Evolutionary conservation across 2,888 invertebrate species (phyloP), one percentile per base, ranked within the genome.

Genomic region (Allacma fusca): DNA sequence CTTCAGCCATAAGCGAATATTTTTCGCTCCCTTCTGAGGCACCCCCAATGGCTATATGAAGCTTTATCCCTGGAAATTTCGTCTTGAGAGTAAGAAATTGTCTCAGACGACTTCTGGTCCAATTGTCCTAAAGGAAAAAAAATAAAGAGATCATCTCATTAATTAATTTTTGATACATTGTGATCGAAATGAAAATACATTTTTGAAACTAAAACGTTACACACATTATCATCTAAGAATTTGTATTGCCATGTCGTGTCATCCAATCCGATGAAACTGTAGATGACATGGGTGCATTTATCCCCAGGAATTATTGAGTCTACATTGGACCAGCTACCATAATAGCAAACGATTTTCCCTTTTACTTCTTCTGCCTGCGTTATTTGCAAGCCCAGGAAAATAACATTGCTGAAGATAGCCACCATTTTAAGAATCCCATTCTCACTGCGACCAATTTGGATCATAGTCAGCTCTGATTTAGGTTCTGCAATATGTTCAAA

Each of bases 11-110:
- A 40, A 84, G 81, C 0, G 86, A 86, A 76, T 85, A 86, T 40
- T 85, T 85, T 59, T 82, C 79, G 19, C 85, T 85, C 5, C 85
- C 86, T 76, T 85, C 85, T 4, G 83, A 85, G 84, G 85, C 86
- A 19, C 86, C 86, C n/a, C 86, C 86, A 7, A 86, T 83, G 23
- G 85, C 85, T 4, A 85, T 75, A 70, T 85, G 80, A 1, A 84
- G 72, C n/a, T 84, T 82, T 13, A 85, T 73, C 29, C 84, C 80
- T 4, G 72, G 72, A 21, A 26, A 72, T 59, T 34, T 24, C 28
- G 24, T 2, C 7, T 34, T 24, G 23, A 72, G 84, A 83, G 75
- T 83, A 77, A 57, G 81, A 72, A 72, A 72, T 68, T 68, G 7
- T 19, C 68, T 2, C 9, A 68, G 16, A 4, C 62, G 62, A 1